Evolutionary conservation across 2,113 vertebrate species (phyloP), one percentile per base, ranked within the genome.

Genomic region (Chauna torquata): DNA sequence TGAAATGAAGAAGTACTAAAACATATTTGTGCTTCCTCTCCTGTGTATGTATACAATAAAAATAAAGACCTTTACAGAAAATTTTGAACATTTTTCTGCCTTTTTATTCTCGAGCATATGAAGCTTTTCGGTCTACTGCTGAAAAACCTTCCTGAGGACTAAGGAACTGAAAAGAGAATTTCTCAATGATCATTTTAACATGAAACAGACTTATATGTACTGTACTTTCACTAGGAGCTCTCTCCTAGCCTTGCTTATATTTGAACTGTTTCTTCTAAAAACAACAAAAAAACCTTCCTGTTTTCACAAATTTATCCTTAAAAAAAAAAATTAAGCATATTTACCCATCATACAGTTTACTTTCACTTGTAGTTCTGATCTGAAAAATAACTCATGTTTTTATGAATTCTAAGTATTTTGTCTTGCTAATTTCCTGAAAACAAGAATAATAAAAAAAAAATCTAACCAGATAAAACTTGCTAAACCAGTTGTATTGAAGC

Each of bases 401-500:
- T 72, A 86, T 24, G 11, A 91, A 69, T 61, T 44, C 13, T 30
- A 64, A 47, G 9, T 79, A 57, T 57, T 87, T 75, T 78, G 72
- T 70, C 87, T 91, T 13, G 5, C 24, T 38, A 30, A 71, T 59
- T 96, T 91, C 79, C 65, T 85, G 90, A 86, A 90, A 95, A 90
- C 64, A 90, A 77, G 12, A 71, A 69, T 22, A 27, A 82, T 40
- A 14, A n/a, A 42, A 45, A 42, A 45, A 75, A 49, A 69, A 77
- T 22, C 62, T 49, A 49, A 45, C 34, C 49, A 88, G 87, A 92
- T 86, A 86, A 82, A 96, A 95, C 90, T 77, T 78, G 64, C 50
- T 86, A 80, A 87, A 93, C 88, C 10, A 8, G 96, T 92, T 93
- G 82, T 44, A 86, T 9, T n/a, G 40, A 92, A 86, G 88, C 38